A percentile compares a stretch with the other conserved stretches of the same genome.
Conservation (phyloP, 2,113 vertebrate genomes). For the Nansenia antarctica region DNA sequence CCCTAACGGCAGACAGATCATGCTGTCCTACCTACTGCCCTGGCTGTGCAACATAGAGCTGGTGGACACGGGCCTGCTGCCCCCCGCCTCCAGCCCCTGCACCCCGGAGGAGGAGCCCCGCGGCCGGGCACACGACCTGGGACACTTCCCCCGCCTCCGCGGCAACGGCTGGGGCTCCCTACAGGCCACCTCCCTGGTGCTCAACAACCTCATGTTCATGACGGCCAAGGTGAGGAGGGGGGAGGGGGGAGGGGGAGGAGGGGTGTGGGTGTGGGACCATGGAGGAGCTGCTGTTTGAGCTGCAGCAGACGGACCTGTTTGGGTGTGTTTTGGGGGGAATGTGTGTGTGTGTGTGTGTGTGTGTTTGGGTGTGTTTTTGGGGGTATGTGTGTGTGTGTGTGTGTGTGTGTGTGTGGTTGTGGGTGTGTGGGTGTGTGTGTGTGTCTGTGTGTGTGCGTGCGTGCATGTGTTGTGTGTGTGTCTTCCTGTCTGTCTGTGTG, state of each 20-base stretch:
- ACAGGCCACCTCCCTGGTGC: conserved; percentile 93
- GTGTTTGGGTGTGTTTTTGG: no score
- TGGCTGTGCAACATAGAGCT: conserved; percentile 98
- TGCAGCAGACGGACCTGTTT: no score
- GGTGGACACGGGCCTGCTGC: conserved; percentile 91
- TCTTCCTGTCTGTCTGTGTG: no score
- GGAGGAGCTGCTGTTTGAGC: not conserved
- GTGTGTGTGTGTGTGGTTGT: no score
- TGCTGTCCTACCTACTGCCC: conserved; percentile 95
- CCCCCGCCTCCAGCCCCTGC: conserved; percentile 90
- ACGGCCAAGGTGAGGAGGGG: conserved; percentile 87
- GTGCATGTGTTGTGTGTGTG: no score
- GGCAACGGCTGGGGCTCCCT: conserved; percentile 96
- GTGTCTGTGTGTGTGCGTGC: no score
- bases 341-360: no score
- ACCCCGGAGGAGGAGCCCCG: conserved; percentile 89
- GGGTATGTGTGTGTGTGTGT: no score
- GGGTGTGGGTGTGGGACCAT: not conserved
- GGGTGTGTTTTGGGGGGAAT: no score
- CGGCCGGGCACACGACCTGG: conserved; percentile 77
- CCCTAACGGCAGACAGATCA: conserved; percentile 94
- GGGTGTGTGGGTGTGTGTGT: no score
- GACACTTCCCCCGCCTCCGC: conserved; percentile 79
- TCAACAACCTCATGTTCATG: conserved; percentile 99
- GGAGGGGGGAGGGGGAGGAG: not conserved